phyloP scores from a whole-genome alignment of 2,888 invertebrate species.

The Diarsia brunnea region DNA sequence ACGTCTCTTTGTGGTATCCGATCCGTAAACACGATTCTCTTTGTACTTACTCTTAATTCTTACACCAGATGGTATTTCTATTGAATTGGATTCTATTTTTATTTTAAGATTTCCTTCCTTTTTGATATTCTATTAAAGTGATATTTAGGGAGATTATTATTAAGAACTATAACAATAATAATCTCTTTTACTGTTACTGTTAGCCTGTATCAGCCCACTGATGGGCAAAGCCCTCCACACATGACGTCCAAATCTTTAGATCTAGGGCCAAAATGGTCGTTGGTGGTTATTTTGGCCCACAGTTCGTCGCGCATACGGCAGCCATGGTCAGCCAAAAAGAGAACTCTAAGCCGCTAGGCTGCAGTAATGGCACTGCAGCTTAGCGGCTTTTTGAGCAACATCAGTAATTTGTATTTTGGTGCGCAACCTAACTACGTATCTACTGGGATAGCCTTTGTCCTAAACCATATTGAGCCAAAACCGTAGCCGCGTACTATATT shows the following conservation, averaged over 20 bases:
- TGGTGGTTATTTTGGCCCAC: no score
- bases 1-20: slow-evolving; percentile 63
- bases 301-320: no score
- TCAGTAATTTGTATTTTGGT: no score
- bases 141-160: neutral
- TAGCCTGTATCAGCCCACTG: no score
- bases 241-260: no score
- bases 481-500: neutral
- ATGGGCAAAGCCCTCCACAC: no score
- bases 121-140: slow-evolving; percentile 26
- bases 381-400: no score
- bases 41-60: slow-evolving; percentile 54
- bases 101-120: slow-evolving; percentile 32
- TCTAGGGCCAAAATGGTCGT: no score
- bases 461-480: neutral
- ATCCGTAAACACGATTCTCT: slow-evolving; percentile 63
- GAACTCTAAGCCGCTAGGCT: no score
- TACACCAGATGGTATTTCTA: slow-evolving; percentile 60
- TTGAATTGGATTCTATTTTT: slow-evolving; percentile 52
- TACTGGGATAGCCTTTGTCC: neutral
- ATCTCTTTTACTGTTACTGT: neutral
- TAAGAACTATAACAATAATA: neutral
- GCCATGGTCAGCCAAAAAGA: no score
- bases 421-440: no score
- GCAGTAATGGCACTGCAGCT: no score